A percentile compares a stretch with the other conserved stretches of the same genome.
phyloP scores from a whole-genome alignment of 2,797 vertebrate species.

The Myotis daubentonii region DNA sequence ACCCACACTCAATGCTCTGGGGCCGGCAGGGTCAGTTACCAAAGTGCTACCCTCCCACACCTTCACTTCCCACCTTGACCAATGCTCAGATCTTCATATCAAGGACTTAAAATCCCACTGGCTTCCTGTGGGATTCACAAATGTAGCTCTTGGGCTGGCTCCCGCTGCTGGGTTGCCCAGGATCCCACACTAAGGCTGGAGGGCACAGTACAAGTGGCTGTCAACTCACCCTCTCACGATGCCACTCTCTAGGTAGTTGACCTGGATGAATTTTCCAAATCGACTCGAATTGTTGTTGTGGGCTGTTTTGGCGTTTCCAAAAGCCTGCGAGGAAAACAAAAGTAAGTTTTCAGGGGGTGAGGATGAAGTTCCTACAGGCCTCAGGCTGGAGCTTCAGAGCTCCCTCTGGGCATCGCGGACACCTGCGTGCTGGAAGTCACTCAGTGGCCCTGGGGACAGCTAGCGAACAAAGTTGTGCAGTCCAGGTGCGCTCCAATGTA shows the following conservation, averaged over 20 bases:
- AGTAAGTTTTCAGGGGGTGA: not conserved
- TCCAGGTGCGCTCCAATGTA: fast-evolving
- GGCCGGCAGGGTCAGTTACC: no score
- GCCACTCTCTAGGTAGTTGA: constrained; percentile 97
- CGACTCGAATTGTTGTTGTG: constrained; percentile 99
- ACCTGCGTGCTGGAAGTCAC: not conserved
- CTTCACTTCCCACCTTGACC: not conserved
- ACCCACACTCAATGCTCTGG: not conserved
- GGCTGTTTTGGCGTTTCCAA: constrained; percentile 98
- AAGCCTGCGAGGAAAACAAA: constrained; percentile 89
- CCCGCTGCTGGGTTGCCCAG: not conserved
- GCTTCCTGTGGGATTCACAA: not conserved
- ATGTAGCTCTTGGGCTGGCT: not conserved
- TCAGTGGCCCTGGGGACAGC: not conserved
- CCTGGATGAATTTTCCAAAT: constrained; percentile 99
- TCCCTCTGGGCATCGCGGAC: fast-evolving
- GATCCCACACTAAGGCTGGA: not conserved
- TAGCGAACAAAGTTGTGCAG: not conserved
- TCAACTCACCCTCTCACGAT: constrained; percentile 93
- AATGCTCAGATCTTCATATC: not conserved
- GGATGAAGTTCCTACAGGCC: not conserved
- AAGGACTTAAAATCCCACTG: not conserved
- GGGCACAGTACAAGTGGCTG: fast-evolving
- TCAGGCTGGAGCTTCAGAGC: not conserved
- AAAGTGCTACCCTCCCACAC: not conserved